Base-by-base conservation (phyloP, 2,797 vertebrate species). In the Naso thynnoides region DNA sequence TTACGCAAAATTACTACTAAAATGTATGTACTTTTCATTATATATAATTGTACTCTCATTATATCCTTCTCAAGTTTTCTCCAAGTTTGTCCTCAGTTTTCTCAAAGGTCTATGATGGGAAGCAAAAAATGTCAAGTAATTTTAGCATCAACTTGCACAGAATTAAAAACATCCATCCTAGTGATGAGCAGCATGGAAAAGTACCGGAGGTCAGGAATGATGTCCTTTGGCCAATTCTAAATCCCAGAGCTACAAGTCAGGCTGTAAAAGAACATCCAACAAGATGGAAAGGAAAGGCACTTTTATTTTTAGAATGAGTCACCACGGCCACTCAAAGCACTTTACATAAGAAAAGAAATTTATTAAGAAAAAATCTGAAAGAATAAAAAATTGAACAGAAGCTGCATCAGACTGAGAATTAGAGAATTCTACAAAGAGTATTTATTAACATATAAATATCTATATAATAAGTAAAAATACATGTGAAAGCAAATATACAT, bases 101-200 rank as follows among this genome's bases (percentile, higher is more conserved):
- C 10, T 24, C 7, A 44, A 45, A 15, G 10, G 42, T 29, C 19
- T 23, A 39, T 24, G 16, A 44, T 19, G 5, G 21, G 11, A 52
- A 50, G 15, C n/a, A n/a, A 13, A n/a, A 47, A 61, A 16, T n/a
- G 50, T 19, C 33, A 1, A 3, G 16, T 27, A 21, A 47, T 19
- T 27, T n/a, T 6, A 16, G n/a, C 21, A 36, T 29, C 8, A 50
- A n/a, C 54, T 38, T 13, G 3, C 14, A 26, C 7, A 26, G 5
- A 31, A 19, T 7, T n/a, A 36, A 23, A 55, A 67, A 23, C 23
- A 45, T 27, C 26, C 38, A 27, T 23, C 16, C 36, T 3, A 54
- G 19, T 18, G 23, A 42, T 0, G 27, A 41, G 50, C 14, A 29
- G 38, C 7, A 47, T 69, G 70, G 59, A 74, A 79, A 74, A 74